Conservation (phyloP, 1,140 invertebrate genomes). For the Glomeris maerens region DNA sequence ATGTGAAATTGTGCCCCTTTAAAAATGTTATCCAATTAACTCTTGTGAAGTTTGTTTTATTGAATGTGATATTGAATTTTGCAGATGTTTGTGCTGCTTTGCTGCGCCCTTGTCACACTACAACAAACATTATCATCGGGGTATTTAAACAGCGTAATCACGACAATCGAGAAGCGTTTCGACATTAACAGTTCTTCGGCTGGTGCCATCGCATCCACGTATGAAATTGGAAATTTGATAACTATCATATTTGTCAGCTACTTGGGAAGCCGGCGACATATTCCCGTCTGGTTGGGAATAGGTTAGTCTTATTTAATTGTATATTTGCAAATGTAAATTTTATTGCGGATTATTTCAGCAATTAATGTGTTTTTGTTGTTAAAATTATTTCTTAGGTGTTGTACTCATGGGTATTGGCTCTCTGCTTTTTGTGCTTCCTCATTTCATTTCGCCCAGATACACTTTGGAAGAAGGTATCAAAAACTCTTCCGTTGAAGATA, state of each 20-base stretch:
- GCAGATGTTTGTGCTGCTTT: conserved; percentile 77
- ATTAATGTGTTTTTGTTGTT: no score
- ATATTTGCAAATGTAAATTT: neutral
- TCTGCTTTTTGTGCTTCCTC: conserved; percentile 37
- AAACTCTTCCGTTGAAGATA: no score
- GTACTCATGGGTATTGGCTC: conserved; percentile 38
- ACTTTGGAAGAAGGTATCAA: conserved; percentile 35
- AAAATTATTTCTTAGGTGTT: conserved; percentile 26
- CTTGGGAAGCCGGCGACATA: conserved; percentile 75
- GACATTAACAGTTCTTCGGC: conserved; percentile 86
- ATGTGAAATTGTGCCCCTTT: conserved; percentile 41
- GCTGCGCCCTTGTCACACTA: conserved; percentile 77
- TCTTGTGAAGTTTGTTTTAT: conserved; percentile 6
- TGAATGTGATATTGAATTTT: conserved; percentile 27
- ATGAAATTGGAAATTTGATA: conserved; percentile 89
- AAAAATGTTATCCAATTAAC: conserved; percentile 14
- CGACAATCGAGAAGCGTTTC: conserved; percentile 90
- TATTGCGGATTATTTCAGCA: conserved; percentile 1
- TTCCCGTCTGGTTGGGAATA: conserved; percentile 86
- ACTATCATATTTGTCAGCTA: conserved; percentile 93
- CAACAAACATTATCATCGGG: conserved; percentile 79
- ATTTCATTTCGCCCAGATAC: conserved; percentile 35
- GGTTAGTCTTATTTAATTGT: conserved; percentile 37
- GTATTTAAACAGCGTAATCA: conserved; percentile 88
- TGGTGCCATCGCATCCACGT: conserved; percentile 80